These are phyloP conservation scores for Paragorgia papillata DNA, from an alignment of 92 coral and sea anemone genomes.

Conservation along the genomic window DNA sequence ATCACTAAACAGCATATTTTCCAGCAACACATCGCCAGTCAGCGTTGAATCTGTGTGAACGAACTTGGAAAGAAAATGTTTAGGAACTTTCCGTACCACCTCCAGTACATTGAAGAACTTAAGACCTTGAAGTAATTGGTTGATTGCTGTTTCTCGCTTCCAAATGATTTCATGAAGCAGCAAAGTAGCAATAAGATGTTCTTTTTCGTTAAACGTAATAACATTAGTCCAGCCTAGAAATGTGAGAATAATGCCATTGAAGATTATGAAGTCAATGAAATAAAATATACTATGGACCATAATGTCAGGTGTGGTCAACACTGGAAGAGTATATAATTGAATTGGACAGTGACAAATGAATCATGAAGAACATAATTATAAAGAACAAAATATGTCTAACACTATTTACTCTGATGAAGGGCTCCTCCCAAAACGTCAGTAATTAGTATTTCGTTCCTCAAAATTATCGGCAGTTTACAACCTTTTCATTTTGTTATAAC, in stretches of 20 bases:
- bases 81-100: background rate
- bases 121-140: slow-evolving; percentile 11
- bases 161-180: slow-evolving; percentile 22
- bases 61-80: background rate
- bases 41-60: background rate
- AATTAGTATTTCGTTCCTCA: no score
- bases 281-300: no score
- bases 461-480: no score
- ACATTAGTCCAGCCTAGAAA: slow-evolving; percentile 25
- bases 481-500: no score
- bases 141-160: slow-evolving; percentile 17
- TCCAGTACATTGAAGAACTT: background rate
- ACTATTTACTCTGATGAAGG: no score
- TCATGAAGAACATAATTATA: no score
- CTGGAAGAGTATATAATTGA: no score
- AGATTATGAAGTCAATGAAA: background rate
- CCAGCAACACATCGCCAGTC: background rate
- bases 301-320: no score
- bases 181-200: slow-evolving; percentile 17
- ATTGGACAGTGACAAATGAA: no score
- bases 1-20: background rate
- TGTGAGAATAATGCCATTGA: background rate
- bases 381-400: no score
- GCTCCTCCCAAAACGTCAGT: no score
- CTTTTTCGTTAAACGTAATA: background rate